A percentile compares a stretch with the other conserved stretches of the same genome.
These are phyloP conservation scores for Riparia riparia DNA, from an alignment of 2,113 vertebrate species.

Conservation along the genomic window DNA sequence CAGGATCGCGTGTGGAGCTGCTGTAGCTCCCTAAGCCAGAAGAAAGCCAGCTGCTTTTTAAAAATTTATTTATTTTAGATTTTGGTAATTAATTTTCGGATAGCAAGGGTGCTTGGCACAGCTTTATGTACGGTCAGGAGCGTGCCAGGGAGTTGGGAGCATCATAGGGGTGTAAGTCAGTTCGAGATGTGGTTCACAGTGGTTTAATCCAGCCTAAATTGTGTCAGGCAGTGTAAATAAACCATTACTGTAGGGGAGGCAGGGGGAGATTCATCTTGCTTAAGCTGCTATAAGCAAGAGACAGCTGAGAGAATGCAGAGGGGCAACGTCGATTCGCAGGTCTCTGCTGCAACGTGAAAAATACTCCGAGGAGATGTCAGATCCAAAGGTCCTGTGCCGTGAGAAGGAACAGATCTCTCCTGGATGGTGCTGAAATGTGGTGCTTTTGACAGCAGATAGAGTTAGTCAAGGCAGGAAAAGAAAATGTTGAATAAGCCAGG, in stretches of 20 bases:
- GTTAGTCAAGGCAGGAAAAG: neutral
- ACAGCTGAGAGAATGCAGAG: constrained; percentile 3
- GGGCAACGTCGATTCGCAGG: neutral
- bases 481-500: constrained; percentile 15
- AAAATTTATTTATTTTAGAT: too few relatives aligned
- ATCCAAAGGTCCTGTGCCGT: neutral
- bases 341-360: neutral
- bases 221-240: constrained; percentile 49
- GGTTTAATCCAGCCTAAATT: constrained; percentile 29
- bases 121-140: neutral
- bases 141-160: neutral
- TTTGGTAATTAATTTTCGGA: neutral
- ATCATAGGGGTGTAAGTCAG: neutral
- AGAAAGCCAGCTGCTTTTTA: neutral
- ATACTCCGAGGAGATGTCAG: neutral
- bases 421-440: neutral
- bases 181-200: neutral
- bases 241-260: neutral
- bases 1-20: neutral
- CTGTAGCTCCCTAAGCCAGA: neutral
- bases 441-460: neutral
- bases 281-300: neutral
- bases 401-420: neutral
- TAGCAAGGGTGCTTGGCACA: neutral
- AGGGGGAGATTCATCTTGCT: neutral